Conservation (phyloP, 30 jellyfish, hydroid and myxozoan species). For the Morbakka virulenta region DNA sequence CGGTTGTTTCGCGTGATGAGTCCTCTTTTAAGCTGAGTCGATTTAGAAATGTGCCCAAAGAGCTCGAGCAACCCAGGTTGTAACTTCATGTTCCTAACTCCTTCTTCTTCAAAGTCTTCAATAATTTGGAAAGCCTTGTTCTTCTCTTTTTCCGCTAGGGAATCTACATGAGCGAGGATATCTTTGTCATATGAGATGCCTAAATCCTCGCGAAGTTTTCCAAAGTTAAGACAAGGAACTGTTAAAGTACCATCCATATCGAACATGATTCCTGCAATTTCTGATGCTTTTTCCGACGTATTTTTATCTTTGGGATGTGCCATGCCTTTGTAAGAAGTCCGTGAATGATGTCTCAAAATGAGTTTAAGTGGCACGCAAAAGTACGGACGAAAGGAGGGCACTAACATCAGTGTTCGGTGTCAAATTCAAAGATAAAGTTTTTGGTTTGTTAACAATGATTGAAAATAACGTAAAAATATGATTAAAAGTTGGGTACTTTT, state of each 20-base stretch:
- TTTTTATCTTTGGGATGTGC: too few relatives aligned
- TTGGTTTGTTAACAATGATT: too few relatives aligned
- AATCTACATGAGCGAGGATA: slow-evolving; percentile 60
- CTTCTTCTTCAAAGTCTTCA: slow-evolving; percentile 84
- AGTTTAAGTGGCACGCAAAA: too few relatives aligned
- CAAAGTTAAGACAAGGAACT: slow-evolving; percentile 78
- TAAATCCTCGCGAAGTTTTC: slow-evolving; percentile 33
- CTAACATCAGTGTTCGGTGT: too few relatives aligned
- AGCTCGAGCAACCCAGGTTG: slow-evolving; percentile 66
- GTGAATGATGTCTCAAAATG: too few relatives aligned
- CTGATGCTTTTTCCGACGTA: background rate
- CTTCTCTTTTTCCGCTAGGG: slow-evolving; percentile 42
- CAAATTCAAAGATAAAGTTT: too few relatives aligned
- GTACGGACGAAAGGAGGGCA: too few relatives aligned
- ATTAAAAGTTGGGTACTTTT: too few relatives aligned
- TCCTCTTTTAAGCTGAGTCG: slow-evolving; percentile 40
- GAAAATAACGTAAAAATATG: too few relatives aligned
- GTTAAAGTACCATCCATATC: slow-evolving; percentile 99
- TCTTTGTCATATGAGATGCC: slow-evolving; percentile 50
- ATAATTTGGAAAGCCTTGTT: slow-evolving; percentile 39
- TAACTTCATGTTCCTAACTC: slow-evolving; percentile 47
- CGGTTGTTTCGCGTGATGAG: slow-evolving; percentile 72
- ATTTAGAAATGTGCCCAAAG: slow-evolving; percentile 22
- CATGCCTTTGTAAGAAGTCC: too few relatives aligned
- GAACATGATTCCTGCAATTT: slow-evolving; percentile 57